A percentile compares a stretch with the other conserved stretches of the same genome.
phyloP scores from a whole-genome alignment of 2,797 vertebrate species.

The Zonotrichia albicollis region DNA sequence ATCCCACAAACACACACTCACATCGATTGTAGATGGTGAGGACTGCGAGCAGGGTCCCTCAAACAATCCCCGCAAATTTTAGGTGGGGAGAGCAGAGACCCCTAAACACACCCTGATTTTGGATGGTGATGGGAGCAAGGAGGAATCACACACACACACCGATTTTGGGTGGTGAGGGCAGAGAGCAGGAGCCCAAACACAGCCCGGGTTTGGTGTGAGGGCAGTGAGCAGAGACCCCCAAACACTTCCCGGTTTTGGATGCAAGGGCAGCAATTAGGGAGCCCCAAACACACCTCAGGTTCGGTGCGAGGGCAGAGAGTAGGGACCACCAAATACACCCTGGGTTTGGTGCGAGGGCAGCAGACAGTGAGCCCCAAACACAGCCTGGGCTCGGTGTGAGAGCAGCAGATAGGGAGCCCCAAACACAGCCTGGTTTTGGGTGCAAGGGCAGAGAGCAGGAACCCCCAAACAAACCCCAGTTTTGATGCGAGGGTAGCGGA shows the following conservation, averaged over 20 bases:
- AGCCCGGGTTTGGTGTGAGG: background rate
- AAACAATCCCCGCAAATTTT: background rate
- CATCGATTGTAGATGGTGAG: accelerated
- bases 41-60: too few relatives aligned
- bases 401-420: background rate
- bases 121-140: background rate
- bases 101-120: background rate
- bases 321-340: too few relatives aligned
- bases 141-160: accelerated
- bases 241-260: too few relatives aligned
- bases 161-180: accelerated
- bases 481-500: accelerated
- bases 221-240: background rate
- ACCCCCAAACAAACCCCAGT: background rate
- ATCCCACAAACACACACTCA: too few relatives aligned
- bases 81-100: background rate
- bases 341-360: too few relatives aligned
- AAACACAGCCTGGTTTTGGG: accelerated
- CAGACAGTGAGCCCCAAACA: background rate
- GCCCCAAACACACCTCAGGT: accelerated
- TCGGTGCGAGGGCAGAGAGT: accelerated
- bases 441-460: accelerated
- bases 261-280: background rate
- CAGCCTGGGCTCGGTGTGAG: accelerated
- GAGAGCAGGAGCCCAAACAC: accelerated